Evolutionary conservation across 2,113 vertebrate genomes (phyloP).

Genomic region (Pedionomus torquatus): DNA sequence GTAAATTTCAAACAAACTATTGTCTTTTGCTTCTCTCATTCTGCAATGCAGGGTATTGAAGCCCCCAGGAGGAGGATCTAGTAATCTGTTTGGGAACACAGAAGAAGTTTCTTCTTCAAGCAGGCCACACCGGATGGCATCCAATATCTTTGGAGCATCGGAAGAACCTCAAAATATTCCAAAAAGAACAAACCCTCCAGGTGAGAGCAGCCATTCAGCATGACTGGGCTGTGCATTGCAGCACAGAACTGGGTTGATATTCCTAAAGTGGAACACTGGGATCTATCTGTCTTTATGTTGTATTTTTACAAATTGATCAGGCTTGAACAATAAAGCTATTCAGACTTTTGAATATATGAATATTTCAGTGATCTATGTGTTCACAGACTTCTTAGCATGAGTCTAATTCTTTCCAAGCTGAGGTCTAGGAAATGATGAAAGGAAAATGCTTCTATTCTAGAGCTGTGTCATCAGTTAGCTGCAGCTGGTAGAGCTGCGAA

Average conservation of each 20-base stretch:
- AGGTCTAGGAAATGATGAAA: not conserved
- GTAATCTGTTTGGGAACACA: constrained; percentile 83
- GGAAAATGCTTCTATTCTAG: not conserved
- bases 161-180: constrained; percentile 81
- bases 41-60: constrained; percentile 79
- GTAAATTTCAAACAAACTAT: not conserved
- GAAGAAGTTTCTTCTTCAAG: constrained; percentile 78
- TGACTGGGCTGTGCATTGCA: not conserved
- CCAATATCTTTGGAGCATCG: constrained; percentile 85
- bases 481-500: not conserved
- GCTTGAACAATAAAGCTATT: not conserved
- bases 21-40: not conserved
- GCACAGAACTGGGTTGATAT: not conserved
- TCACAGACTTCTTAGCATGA: not conserved
- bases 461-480: not conserved
- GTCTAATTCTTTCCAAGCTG: not conserved
- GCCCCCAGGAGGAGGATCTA: constrained; percentile 89
- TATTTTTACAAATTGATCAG: not conserved
- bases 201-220: constrained; percentile 63
- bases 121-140: constrained; percentile 88
- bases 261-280: not conserved
- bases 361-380: not conserved
- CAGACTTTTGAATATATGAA: not conserved
- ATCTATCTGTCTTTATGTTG: not conserved
- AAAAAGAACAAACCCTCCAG: constrained; percentile 92